Conservation (phyloP, 2,113 vertebrate species). For the Apus apus region DNA sequence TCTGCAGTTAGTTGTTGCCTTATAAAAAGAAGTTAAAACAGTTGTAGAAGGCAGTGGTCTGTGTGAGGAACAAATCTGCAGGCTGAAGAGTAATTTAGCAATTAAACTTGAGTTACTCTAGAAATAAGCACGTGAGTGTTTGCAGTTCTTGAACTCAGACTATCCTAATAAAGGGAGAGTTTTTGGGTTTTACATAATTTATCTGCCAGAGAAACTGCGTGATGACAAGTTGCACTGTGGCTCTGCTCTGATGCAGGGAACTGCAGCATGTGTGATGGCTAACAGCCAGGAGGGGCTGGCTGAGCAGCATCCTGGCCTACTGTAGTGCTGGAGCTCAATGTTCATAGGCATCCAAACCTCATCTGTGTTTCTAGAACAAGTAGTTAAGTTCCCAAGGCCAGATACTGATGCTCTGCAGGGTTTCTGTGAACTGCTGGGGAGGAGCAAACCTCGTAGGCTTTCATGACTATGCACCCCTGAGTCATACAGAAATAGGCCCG, state of each 20-base stretch:
- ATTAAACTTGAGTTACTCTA: background rate
- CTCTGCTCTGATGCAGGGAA: fast-evolving
- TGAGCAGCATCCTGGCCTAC: background rate
- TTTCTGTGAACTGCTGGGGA: background rate
- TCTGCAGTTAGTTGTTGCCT: constrained; percentile 11
- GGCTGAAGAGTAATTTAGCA: background rate
- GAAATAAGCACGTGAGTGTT: background rate
- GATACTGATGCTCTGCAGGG: background rate
- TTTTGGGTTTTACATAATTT: background rate
- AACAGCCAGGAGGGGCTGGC: background rate
- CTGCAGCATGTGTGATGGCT: too few relatives aligned
- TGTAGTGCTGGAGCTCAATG: background rate
- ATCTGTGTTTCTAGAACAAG: background rate
- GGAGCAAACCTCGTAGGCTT: background rate
- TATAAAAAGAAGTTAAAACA: background rate
- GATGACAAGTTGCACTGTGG: background rate
- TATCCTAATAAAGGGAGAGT: background rate
- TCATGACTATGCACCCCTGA: background rate
- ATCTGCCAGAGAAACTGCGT: background rate
- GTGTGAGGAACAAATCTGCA: background rate
- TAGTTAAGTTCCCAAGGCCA: background rate
- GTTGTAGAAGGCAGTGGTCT: background rate
- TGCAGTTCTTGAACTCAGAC: background rate
- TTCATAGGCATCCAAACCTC: background rate
- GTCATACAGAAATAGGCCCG: background rate